Conservation (phyloP, 2,797 vertebrate genomes). For the Erethizon dorsatum region DNA sequence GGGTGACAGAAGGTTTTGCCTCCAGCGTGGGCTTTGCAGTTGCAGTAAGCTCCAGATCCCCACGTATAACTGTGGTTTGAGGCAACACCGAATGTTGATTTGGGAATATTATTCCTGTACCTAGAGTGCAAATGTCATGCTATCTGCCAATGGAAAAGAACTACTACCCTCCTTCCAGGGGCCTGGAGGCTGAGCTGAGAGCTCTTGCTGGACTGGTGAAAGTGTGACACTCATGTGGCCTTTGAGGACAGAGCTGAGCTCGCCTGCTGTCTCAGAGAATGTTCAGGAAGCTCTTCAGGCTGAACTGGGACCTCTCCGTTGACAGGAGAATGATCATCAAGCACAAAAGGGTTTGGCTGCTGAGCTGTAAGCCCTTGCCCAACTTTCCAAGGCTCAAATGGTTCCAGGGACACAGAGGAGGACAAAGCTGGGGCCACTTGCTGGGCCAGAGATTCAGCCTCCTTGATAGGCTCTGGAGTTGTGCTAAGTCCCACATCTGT, state of each 20-base stretch:
- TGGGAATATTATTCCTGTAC: not conserved
- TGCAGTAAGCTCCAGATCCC: not conserved
- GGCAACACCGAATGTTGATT: not conserved
- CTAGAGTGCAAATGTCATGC: not conserved
- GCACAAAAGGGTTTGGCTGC: not conserved
- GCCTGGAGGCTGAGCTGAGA: not conserved
- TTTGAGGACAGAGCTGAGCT: not conserved
- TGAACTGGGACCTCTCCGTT: not conserved
- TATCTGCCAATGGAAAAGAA: not conserved
- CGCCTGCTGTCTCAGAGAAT: not conserved
- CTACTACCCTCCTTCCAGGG: not conserved
- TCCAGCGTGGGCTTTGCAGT: not conserved
- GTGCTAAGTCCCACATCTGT: not conserved
- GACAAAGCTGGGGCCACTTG: not conserved
- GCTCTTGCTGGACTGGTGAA: not conserved
- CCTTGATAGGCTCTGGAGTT: not conserved
- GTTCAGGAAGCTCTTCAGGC: not conserved
- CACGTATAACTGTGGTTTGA: not conserved
- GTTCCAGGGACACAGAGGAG: not conserved
- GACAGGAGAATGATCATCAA: not conserved
- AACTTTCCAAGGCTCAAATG: not conserved
- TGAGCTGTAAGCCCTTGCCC: not conserved
- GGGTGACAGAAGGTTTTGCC: too few species aligned
- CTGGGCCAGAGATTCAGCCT: not conserved
- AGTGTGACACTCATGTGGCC: too few species aligned